Conservation (phyloP, 2,888 invertebrate species). For the Zootermopsis nevadensis region DNA sequence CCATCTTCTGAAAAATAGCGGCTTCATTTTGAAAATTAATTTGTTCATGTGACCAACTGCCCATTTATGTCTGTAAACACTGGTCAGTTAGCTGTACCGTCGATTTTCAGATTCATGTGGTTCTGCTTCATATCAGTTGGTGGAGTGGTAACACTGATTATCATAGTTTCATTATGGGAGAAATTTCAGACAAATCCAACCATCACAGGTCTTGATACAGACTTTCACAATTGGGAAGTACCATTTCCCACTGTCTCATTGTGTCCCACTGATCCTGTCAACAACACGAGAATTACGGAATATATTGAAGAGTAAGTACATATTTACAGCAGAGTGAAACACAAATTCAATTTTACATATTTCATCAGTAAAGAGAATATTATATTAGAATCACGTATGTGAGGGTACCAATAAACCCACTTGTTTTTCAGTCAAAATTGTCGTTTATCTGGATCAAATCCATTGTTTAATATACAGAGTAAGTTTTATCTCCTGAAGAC, state of each 20-base stretch:
- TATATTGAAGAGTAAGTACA: conserved; percentile 40
- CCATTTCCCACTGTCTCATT: conserved; percentile 79
- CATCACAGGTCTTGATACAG: conserved; percentile 79
- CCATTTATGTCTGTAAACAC: too few species aligned
- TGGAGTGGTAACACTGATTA: conserved; percentile 76
- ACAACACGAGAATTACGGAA: conserved; percentile 64
- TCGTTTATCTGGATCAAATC: too few species aligned
- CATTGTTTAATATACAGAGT: too few species aligned
- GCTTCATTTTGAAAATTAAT: too few species aligned
- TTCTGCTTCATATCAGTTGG: conserved; percentile 77
- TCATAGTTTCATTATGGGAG: conserved; percentile 82
- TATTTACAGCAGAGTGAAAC: too few species aligned
- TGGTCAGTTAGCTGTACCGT: neutral
- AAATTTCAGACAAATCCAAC: conserved; percentile 88
- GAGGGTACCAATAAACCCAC: neutral
- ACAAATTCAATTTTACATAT: too few species aligned
- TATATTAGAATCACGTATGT: too few species aligned
- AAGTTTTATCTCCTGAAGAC: too few species aligned
- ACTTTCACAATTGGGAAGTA: conserved; percentile 84
- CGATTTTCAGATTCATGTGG: conserved; percentile 77
- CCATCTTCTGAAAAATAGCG: too few species aligned
- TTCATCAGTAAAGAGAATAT: too few species aligned
- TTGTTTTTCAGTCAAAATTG: too few species aligned
- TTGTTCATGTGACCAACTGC: too few species aligned
- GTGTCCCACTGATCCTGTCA: conserved; percentile 70